Evolutionary conservation across 2,113 vertebrate genomes (phyloP).

Genomic region (Mionectes macconnelli): DNA sequence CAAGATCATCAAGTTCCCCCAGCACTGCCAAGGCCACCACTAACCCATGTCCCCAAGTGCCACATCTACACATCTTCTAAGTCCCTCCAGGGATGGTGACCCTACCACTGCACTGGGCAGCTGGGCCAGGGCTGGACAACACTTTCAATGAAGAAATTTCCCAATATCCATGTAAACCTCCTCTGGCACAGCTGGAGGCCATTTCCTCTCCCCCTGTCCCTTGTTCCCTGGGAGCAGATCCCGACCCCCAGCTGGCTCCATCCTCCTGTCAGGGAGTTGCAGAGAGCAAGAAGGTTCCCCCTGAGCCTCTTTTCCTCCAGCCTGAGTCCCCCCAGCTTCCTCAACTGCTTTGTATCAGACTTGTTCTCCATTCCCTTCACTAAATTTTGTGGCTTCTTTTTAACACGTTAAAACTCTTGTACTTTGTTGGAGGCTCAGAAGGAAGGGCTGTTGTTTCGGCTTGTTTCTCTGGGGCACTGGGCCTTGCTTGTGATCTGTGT

Average conservation of each 20-base stretch:
- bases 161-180: background rate
- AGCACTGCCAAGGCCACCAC: background rate
- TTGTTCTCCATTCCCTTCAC: background rate
- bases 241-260: fast-evolving
- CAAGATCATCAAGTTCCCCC: background rate
- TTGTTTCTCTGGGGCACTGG: background rate
- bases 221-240: background rate
- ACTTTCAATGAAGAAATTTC: background rate
- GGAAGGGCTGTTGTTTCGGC: background rate
- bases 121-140: background rate
- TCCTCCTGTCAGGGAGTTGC: background rate
- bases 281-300: background rate
- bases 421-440: background rate
- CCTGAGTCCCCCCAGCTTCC: background rate
- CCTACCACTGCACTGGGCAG: background rate
- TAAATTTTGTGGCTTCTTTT: background rate
- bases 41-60: background rate
- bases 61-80: background rate
- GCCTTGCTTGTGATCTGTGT: background rate
- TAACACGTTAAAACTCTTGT: background rate
- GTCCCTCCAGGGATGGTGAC: background rate
- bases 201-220: background rate
- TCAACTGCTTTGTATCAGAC: background rate
- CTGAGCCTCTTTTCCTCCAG: background rate
- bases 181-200: background rate